Evolutionary conservation across 2,888 invertebrate genomes (phyloP), one percentile per base, ranked within the genome.

Genomic region (Melanchra persicariae): DNA sequence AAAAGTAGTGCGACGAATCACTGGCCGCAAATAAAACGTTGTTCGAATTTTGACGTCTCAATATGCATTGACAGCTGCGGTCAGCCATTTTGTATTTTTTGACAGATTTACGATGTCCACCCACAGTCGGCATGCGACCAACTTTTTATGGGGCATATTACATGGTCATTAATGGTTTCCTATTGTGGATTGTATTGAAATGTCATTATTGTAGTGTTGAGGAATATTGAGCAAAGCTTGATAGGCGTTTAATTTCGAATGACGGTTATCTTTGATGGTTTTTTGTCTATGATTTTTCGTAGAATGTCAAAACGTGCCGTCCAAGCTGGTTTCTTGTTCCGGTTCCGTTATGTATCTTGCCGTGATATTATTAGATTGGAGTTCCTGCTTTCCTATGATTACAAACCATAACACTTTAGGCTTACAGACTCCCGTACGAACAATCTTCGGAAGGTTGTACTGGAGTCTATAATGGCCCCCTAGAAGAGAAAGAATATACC

Each of bases 31-130:
- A 71, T 40, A 57, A 15, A 84, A 70, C 0, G 69, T 87, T 87
- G 90, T 82, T 66, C 55, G 66, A 76, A 82, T 82, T 84, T 86
- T 87, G 91, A 94, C 88, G 88, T 92, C 92, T 94, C 93, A 91
- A 94, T 94, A 87, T 85, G 85, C 77, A 90, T 91, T 94, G 95
- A 94, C 95, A 95, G 95, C 94, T 95, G 95, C 86, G 90, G 91
- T 91, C 91, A 91, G 90, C 89, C 91, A 91, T 91, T 90, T 93
- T 92, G 90, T 90, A 91, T 89, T 90, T 85, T 85, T 85, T 83
- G 86, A 86, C 81, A 85, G 87, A 90, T 90, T 89, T 91, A 90
- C 84, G 87, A 87, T 86, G 90, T 91, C 92, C 93, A 90, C 93
- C 93, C 91, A 92, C 91, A 83, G 59, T 85, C 77, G 87, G 88